These are phyloP conservation scores for Hesperia comma DNA, from an alignment of 2,888 invertebrate genomes.

Conservation along the genomic window DNA sequence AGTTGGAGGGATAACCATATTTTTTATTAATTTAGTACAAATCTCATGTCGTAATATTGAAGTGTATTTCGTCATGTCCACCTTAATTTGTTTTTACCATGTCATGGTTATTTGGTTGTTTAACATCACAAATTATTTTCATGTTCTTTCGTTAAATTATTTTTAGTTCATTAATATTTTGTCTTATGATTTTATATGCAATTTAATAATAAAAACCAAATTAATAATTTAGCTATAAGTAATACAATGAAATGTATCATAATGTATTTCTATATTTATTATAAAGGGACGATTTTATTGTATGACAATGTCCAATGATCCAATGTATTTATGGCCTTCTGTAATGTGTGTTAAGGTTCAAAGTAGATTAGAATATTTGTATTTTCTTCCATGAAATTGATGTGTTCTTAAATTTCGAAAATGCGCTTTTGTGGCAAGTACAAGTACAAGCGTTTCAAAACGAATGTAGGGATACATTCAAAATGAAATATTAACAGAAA, in stretches of 20 bases:
- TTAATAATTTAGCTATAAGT: conserved; percentile 44
- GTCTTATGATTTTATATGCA: not conserved
- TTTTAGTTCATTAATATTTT: not conserved
- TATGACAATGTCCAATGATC: conserved; percentile 42
- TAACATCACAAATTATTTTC: not conserved
- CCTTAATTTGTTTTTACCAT: conserved; percentile 4
- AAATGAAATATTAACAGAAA: not conserved
- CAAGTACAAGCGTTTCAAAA: not conserved
- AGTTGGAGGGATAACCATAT: conserved; percentile 3
- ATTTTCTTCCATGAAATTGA: conserved; percentile 11
- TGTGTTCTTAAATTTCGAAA: conserved; percentile 22
- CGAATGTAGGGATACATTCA: not conserved
- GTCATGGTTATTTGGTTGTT: conserved; percentile 1
- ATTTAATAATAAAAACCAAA: conserved; percentile 44
- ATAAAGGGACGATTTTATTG: conserved; percentile 30
- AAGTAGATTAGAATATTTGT: conserved; percentile 14
- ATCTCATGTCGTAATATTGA: conserved; percentile 36
- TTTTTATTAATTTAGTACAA: conserved; percentile 45
- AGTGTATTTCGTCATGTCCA: not conserved
- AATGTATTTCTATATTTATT: conserved; percentile 37
- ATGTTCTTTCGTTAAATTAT: not conserved
- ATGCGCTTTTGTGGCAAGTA: not conserved
- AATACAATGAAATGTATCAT: conserved; percentile 36
- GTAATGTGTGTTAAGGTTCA: conserved; percentile 15
- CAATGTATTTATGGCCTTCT: conserved; percentile 44